A percentile compares a stretch with the other conserved stretches of the same genome.
These are phyloP conservation scores for Creontiades dilutus DNA, from an alignment of 2,888 invertebrate genomes.

Conservation along the genomic window DNA sequence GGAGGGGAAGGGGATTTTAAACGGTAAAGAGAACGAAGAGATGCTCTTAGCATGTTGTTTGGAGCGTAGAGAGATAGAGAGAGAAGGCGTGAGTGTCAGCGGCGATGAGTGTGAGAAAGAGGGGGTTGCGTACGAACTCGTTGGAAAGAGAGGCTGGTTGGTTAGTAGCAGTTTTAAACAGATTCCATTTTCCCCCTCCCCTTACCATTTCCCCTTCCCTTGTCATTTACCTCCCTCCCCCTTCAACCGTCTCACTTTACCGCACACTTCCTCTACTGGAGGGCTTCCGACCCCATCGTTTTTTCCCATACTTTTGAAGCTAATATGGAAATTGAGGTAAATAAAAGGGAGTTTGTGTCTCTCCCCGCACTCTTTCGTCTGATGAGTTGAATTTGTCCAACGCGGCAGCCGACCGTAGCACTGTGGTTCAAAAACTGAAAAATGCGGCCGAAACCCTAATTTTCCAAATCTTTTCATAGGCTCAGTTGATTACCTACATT, in stretches of 20 bases:
- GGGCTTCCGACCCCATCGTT: not conserved
- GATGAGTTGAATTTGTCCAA: not conserved
- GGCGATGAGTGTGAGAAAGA: too few species aligned
- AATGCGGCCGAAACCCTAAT: too few species aligned
- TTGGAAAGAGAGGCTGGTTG: not conserved
- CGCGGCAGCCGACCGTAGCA: not conserved
- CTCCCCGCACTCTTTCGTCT: not conserved
- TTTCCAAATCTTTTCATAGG: too few species aligned
- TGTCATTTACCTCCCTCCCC: not conserved
- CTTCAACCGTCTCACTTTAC: not conserved
- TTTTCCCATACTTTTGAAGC: not conserved
- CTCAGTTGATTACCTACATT: too few species aligned
- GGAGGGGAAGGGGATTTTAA: not conserved
- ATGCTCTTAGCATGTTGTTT: constrained; percentile 16
- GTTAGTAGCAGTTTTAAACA: constrained; percentile 12
- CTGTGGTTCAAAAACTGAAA: too few species aligned
- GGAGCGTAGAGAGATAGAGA: not conserved
- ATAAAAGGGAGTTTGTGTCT: not conserved
- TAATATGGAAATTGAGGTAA: constrained; percentile 27
- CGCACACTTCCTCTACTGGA: constrained; percentile 4
- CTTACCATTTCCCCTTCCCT: not conserved
- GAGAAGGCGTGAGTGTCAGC: not conserved
- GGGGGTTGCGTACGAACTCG: too few species aligned
- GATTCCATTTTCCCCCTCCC: not conserved
- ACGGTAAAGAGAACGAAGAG: not conserved